These are phyloP conservation scores for Drosophila kambysellisi DNA, from an alignment of 2,888 invertebrate species.

Conservation along the genomic window DNA sequence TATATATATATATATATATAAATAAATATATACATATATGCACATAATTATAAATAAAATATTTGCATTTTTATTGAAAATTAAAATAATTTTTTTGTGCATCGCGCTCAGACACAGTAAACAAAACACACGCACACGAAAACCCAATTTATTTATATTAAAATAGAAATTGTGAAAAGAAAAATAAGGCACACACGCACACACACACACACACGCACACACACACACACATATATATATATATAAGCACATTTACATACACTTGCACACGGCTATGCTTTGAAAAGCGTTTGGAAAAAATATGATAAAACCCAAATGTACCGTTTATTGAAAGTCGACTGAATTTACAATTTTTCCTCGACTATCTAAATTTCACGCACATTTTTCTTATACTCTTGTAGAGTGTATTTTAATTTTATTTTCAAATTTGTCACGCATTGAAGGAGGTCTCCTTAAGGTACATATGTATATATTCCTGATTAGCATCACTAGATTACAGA, in stretches of 20 bases:
- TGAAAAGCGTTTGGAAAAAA: slow-evolving; percentile 7
- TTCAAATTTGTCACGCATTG: neutral
- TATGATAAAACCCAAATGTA: neutral
- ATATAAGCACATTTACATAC: slow-evolving; percentile 14
- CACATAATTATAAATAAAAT: slow-evolving; percentile 72
- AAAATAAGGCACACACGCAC: slow-evolving; percentile 18
- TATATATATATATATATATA: slow-evolving; percentile 12
- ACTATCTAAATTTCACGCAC: neutral
- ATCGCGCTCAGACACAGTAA: slow-evolving; percentile 4
- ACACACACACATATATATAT: neutral
- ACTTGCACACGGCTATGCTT: slow-evolving; percentile 2
- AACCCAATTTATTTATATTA: slow-evolving; percentile 37
- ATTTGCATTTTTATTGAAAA: slow-evolving; percentile 78
- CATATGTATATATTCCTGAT: neutral
- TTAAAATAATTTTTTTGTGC: slow-evolving; percentile 72
- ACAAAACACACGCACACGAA: slow-evolving; percentile 4
- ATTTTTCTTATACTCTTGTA: neutral
- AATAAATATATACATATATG: slow-evolving; percentile 22
- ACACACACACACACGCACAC: neutral
- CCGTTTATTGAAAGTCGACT: neutral
- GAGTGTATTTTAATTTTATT: neutral
- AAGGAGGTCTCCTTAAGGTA: neutral
- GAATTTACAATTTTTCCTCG: neutral
- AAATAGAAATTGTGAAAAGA: slow-evolving; percentile 46
- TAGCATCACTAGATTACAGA: neutral